These are phyloP conservation scores for Cetonia aurata DNA, from an alignment of 2,888 invertebrate genomes.

Conservation along the genomic window DNA sequence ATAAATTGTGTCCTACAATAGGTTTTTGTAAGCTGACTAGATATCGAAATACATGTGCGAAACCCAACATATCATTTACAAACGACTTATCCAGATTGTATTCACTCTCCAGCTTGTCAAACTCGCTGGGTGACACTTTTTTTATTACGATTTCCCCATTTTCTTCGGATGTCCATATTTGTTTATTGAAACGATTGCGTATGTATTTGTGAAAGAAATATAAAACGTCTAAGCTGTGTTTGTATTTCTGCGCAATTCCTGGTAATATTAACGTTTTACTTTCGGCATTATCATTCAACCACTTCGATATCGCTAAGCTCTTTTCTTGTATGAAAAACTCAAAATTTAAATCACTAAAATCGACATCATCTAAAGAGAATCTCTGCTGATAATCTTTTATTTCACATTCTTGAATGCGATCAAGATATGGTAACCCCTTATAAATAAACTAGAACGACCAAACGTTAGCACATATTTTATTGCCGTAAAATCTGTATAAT, in stretches of 20 bases:
- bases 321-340: slow-evolving; percentile 65
- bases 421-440: slow-evolving; percentile 77
- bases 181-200: slow-evolving; percentile 68
- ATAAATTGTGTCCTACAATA: slow-evolving; percentile 81
- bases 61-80: slow-evolving; percentile 72
- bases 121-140: slow-evolving; percentile 60
- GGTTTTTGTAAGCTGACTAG: slow-evolving; percentile 75
- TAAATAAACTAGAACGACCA: slow-evolving; percentile 72
- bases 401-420: slow-evolving; percentile 68
- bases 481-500: background rate
- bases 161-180: slow-evolving; percentile 60
- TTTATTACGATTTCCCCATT: slow-evolving; percentile 62
- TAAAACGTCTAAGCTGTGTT: slow-evolving; percentile 68
- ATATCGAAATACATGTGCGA: slow-evolving; percentile 75
- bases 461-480: slow-evolving; percentile 26
- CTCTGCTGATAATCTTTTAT: slow-evolving; percentile 52
- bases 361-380: slow-evolving; percentile 52
- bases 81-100: slow-evolving; percentile 69
- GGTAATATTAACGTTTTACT: slow-evolving; percentile 57
- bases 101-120: slow-evolving; percentile 55
- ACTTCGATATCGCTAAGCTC: slow-evolving; percentile 59
- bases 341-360: slow-evolving; percentile 58
- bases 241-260: slow-evolving; percentile 52
- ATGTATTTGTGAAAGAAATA: slow-evolving; percentile 74
- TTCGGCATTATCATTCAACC: slow-evolving; percentile 59